These are phyloP conservation scores for Patiria pectinifera DNA, from an alignment of 53 echinoderm and acorn worm species.

Conservation along the genomic window DNA sequence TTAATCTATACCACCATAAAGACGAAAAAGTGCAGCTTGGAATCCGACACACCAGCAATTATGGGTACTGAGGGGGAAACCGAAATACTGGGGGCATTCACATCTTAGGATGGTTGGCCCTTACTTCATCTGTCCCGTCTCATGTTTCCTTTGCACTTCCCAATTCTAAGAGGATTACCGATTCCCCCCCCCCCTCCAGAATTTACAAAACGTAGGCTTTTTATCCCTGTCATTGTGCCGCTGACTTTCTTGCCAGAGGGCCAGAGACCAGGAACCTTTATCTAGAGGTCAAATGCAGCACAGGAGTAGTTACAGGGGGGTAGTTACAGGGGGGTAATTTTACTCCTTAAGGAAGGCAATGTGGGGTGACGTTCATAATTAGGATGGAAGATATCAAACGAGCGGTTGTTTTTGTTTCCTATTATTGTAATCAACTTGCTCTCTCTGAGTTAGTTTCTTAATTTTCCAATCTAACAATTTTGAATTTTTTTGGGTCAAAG, in stretches of 20 bases:
- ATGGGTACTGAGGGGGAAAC: not conserved
- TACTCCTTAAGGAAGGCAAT: not conserved
- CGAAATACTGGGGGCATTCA: not conserved
- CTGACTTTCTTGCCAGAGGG: slow-evolving; percentile 26
- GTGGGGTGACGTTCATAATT: slow-evolving; percentile 26
- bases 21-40: slow-evolving; percentile 16
- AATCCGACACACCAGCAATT: slow-evolving; percentile 41
- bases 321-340: not conserved
- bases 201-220: not conserved
- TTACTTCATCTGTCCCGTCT: slow-evolving; percentile 20
- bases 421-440: not conserved
- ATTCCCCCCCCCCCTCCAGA: not conserved
- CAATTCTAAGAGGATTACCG: slow-evolving; percentile 33
- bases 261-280: not conserved
- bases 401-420: slow-evolving; percentile 27
- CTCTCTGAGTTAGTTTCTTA: not conserved
- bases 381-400: slow-evolving; percentile 40
- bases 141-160: not conserved
- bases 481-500: not conserved
- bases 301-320: not conserved
- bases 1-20: not conserved
- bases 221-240: slow-evolving; percentile 30
- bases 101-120: not conserved
- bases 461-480: not conserved
- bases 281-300: not conserved